These are phyloP conservation scores for Halocynthia aurantium DNA, from an alignment of 23 tunicate species.

Conservation along the genomic window DNA sequence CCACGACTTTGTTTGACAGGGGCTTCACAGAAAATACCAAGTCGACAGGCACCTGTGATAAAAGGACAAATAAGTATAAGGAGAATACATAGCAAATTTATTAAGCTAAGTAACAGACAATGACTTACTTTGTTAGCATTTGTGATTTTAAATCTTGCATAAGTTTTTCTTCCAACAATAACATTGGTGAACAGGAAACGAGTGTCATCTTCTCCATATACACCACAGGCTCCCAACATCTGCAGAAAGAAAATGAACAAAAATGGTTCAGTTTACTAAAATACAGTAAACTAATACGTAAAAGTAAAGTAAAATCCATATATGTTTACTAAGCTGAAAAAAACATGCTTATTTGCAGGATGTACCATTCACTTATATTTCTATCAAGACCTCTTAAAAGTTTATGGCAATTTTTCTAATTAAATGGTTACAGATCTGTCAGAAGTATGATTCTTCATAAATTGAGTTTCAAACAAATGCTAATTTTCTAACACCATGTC, in stretches of 20 bases:
- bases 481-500: too few relatives aligned
- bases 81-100: neutral
- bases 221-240: constrained; percentile 70
- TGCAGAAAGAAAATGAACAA: neutral
- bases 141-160: constrained; percentile 77
- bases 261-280: neutral
- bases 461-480: too few relatives aligned
- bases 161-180: constrained; percentile 72
- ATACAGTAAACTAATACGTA: neutral
- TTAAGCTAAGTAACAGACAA: neutral
- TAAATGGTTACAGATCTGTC: too few relatives aligned
- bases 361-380: too few relatives aligned
- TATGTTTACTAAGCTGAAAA: neutral
- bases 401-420: too few relatives aligned
- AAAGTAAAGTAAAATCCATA: neutral
- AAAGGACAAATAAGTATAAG: neutral
- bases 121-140: constrained; percentile 69
- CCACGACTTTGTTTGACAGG: constrained; percentile 64
- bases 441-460: too few relatives aligned
- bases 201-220: constrained; percentile 81
- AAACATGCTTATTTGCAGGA: neutral
- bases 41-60: constrained; percentile 75
- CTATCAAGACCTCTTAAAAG: too few relatives aligned
- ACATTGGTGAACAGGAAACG: constrained; percentile 76
- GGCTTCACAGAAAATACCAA: constrained; percentile 64